Conservation (phyloP, 2,888 invertebrate genomes). For the Folsomia manolachei region DNA sequence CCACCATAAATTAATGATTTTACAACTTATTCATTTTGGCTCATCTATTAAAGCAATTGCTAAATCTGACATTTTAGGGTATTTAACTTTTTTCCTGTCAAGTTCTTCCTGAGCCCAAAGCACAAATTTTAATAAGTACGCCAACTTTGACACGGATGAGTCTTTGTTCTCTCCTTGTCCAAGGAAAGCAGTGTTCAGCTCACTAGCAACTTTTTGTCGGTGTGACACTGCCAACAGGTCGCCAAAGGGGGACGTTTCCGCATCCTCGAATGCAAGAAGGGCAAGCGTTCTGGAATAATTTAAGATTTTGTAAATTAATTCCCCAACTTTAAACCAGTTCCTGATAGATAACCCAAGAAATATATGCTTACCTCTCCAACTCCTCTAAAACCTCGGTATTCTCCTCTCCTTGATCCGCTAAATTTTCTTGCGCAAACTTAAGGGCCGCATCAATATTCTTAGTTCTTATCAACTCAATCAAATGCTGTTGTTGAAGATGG, state of each 20-base stretch:
- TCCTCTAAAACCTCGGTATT: conserved; percentile 63
- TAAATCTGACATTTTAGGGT: conserved; percentile 91
- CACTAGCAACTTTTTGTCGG: conserved; percentile 94
- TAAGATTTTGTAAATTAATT: neutral
- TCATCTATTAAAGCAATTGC: conserved; percentile 78
- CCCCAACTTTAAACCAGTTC: neutral
- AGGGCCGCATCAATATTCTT: conserved; percentile 83
- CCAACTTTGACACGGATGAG: conserved; percentile 84
- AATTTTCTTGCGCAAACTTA: conserved; percentile 82
- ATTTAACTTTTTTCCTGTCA: conserved; percentile 90
- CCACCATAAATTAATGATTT: neutral
- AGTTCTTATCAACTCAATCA: conserved; percentile 80
- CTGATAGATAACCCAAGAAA: too few relatives aligned
- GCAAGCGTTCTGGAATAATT: conserved; percentile 70
- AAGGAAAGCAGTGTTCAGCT: conserved; percentile 94
- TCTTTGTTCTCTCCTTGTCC: conserved; percentile 90
- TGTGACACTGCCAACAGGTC: conserved; percentile 90
- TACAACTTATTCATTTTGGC: conserved; percentile 59
- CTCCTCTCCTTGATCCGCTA: conserved; percentile 84
- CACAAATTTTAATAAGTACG: conserved; percentile 85
- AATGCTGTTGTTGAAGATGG: conserved; percentile 88
- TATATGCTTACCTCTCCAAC: conserved; percentile 55
- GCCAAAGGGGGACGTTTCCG: conserved; percentile 89
- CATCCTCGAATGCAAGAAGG: conserved; percentile 93
- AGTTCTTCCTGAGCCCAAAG: conserved; percentile 95